Base-by-base conservation (phyloP, 2,888 invertebrate genomes). In the Blastobasis lacticolella region DNA sequence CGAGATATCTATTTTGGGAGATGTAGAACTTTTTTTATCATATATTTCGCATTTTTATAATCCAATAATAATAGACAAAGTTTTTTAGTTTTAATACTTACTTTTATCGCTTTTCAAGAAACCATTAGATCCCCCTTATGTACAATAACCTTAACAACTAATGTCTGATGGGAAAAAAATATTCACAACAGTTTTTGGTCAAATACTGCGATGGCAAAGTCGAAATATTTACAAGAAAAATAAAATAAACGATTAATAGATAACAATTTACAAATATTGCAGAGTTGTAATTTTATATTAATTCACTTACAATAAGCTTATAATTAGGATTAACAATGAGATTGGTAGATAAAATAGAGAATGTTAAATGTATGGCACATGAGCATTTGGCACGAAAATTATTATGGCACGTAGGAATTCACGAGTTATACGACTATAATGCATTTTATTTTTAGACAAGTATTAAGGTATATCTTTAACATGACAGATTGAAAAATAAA, bases 161-260 rank as follows among this genome's bases (percentile, higher is more conserved):
- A 50, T 5, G 9, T 43, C 43, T 9, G 40, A 46, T 4, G 38
- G 38, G 10, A 51, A 47, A 52, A 43, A 7, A 53, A 53, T 54
- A 54, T 54, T 71, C 68, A 81, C 76, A 80, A 73, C 70, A 70
- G 64, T 65, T 71, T 62, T 78, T 82, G 78, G 78, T 84, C 81
- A 59, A 82, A 81, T 81, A 85, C 78, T 82, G 81, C 55, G 62
- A 66, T 66, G 76, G 75, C 61, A 68, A 74, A 66, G 59, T 40
- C 9, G 41, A 40, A 42, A 10, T 42, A 42, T 42, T 42, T 42
- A 42, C 41, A 40, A 40, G 52, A 58, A 54, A 23, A 23, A 23
- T 23, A 23, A 23, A 23, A 23, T 23, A 23, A 23, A 23, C 23
- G 45, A 52, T 55, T 46, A 47, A 10, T 47, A 7, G 5, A 36